A percentile compares a stretch with the other conserved stretches of the same genome.
phyloP scores from a whole-genome alignment of 2,113 vertebrate species.

The Malurus melanocephalus region DNA sequence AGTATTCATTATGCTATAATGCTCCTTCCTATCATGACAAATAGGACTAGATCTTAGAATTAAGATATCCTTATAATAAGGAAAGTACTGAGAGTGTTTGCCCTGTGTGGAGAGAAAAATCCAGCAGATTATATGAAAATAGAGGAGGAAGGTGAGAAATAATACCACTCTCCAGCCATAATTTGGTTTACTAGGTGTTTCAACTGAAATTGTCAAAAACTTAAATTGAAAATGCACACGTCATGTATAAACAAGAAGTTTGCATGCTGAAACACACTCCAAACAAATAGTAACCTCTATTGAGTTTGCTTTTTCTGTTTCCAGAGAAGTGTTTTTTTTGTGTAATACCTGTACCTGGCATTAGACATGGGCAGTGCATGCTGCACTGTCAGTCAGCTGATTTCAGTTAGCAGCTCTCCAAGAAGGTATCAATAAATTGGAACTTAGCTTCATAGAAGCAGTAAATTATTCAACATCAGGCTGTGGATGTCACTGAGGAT shows the following conservation, averaged over 20 bases:
- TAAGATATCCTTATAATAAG: slow-evolving; percentile 15
- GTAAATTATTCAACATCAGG: not conserved
- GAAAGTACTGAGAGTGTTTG: slow-evolving; percentile 4
- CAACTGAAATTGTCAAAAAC: not conserved
- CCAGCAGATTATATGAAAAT: slow-evolving; percentile 1
- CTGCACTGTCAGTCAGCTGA: not conserved
- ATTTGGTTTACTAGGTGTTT: slow-evolving; percentile 6
- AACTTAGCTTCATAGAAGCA: not conserved
- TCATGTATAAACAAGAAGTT: not conserved
- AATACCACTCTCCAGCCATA: not conserved
- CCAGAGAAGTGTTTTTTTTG: not conserved
- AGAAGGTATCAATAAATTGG: not conserved
- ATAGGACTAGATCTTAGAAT: slow-evolving; percentile 17
- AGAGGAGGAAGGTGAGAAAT: not conserved
- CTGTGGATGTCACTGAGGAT: not conserved
- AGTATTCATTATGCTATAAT: slow-evolving; percentile 54
- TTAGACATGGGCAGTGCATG: not conserved
- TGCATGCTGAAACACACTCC: not conserved
- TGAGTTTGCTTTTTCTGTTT: not conserved
- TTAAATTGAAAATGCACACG: not conserved
- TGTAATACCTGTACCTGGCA: not conserved
- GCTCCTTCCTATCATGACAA: slow-evolving; percentile 45
- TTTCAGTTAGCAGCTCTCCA: not conserved
- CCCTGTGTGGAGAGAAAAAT: not conserved
- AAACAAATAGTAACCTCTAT: not conserved